Conservation (phyloP, 2,797 vertebrate genomes). For the Petrocephalus sullivani region DNA sequence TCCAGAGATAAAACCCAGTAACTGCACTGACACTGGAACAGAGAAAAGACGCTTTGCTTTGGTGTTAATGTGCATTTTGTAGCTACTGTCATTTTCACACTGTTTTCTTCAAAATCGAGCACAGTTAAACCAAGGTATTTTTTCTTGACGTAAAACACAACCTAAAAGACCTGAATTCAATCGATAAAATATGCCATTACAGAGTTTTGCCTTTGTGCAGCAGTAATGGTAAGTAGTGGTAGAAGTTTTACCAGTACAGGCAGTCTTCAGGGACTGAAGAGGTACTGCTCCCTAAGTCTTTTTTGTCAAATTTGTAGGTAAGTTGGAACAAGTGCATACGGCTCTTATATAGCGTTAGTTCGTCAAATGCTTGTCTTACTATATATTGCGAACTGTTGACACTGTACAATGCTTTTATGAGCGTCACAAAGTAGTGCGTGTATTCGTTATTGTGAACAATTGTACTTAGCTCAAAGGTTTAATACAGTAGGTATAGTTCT, state of each 20-base stretch:
- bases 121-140: not conserved
- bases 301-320: not conserved
- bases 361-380: not conserved
- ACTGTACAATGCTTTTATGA: not conserved
- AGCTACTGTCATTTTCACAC: not conserved
- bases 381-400: not conserved
- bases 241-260: not conserved
- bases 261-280: not conserved
- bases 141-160: not conserved
- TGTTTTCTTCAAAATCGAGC: not conserved
- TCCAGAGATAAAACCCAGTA: not conserved
- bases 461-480: not conserved
- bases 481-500: not conserved
- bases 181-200: not conserved
- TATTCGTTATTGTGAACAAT: not conserved
- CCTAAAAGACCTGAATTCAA: not conserved
- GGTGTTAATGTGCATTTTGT: not conserved
- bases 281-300: not conserved
- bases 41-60: not conserved
- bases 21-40: not conserved
- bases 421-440: not conserved
- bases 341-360: not conserved
- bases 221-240: not conserved
- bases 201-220: not conserved
- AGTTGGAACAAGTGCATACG: not conserved